Percentiles rank a stretch among this genome's conserved stretches.
Conservation (phyloP, 2,888 invertebrate genomes). For the Zygogramma bicolorata region DNA sequence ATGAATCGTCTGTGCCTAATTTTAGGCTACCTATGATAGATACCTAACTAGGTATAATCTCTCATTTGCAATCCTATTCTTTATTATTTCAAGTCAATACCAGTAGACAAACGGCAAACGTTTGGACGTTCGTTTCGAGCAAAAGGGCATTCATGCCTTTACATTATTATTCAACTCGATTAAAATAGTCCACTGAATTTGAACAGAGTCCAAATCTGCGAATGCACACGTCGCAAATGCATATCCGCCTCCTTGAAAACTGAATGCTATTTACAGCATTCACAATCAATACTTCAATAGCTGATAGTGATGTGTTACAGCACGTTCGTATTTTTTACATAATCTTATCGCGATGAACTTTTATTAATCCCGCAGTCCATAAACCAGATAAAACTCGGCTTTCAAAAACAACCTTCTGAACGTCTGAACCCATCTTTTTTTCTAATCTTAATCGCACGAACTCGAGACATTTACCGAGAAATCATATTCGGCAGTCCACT, state of each 20-base stretch:
- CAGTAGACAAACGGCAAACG: too few relatives aligned
- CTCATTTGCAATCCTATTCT: too few relatives aligned
- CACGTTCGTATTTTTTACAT: background rate
- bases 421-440: background rate
- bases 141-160: too few relatives aligned
- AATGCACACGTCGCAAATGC: background rate
- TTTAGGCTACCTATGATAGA: too few relatives aligned
- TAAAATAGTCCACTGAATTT: background rate
- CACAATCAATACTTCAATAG: background rate
- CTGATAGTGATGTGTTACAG: background rate
- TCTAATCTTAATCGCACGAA: background rate
- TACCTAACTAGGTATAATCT: too few relatives aligned
- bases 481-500: background rate
- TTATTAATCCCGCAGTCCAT: background rate
- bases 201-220: background rate
- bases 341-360: conserved; percentile 1
- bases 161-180: too few relatives aligned
- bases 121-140: background rate
- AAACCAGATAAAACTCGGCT: background rate
- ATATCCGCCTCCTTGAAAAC: background rate
- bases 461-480: background rate
- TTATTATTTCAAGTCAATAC: too few relatives aligned
- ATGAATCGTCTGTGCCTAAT: too few relatives aligned
- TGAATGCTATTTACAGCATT: background rate
- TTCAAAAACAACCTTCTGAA: background rate